Base-by-base conservation (phyloP, 2,888 invertebrate genomes). In the Leptogaster cylindrica region DNA sequence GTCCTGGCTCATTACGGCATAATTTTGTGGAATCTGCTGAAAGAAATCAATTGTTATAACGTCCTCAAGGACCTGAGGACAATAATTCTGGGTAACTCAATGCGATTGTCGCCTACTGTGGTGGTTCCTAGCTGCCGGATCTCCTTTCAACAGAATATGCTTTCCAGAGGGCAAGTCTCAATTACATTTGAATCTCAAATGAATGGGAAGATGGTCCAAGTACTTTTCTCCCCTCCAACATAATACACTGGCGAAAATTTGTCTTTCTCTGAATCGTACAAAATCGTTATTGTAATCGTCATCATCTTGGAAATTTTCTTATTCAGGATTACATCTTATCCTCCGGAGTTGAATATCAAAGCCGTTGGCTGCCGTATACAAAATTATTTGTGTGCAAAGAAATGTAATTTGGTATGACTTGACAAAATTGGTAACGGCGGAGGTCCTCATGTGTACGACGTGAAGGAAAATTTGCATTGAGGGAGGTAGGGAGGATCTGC, bases 101-200 rank as follows among this genome's bases (percentile, higher is more conserved):
- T 25, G 46, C 27, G 25, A 18, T 50, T 58, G 58, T 39, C 58
- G 58, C 58, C 36, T 20, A 18, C 14, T 23, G 39, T 55, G 33
- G 2, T 12, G 16, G 25, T 25, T 8, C 25, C 12, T 41, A 12
- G n/a, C 58, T 31, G 39, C 33, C 14, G 58, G 39, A 25, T 58
- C 39, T n/a, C n/a, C n/a, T n/a, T n/a, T n/a, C n/a, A n/a, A n/a
- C n/a, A n/a, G n/a, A n/a, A n/a, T n/a, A n/a, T n/a, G n/a, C n/a
- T 58, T 58, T 58, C 41, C 41, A 58, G 23, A 58, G 58, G 41
- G 41, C 58, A 58, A 20, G 58, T 41, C 58, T 58, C 58, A 58
- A 58, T 58, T 58, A 58, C 58, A 58, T 58, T 58, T 58, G 58
- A 58, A 58, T 58, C 39, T 58, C 58, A 58, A 58, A 58, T 58